Evolutionary conservation across 2,113 vertebrate genomes (phyloP), one percentile per base, ranked within the genome.

Genomic region (Piprites chloris): DNA sequence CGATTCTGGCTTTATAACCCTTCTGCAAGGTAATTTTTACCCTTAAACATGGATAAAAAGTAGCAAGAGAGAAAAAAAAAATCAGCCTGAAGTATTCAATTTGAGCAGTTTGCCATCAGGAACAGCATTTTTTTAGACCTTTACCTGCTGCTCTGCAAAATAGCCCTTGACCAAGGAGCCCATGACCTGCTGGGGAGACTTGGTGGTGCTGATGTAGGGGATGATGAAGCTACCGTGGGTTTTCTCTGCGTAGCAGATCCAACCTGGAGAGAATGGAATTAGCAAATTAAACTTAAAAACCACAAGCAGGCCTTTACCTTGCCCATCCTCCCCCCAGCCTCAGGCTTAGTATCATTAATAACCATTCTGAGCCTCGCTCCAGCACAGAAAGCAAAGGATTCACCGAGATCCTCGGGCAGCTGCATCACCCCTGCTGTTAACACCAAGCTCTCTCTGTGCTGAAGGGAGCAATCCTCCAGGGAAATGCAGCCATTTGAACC

Each of bases 201-300:
- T 99, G 55, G 98, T 98, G 4, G 98, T 98, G 67, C 99, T 99
- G 96, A 99, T 98, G 78, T 99, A 98, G 11, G 99, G 99, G 14
- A 99, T 97, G 91, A 99, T 98, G 85, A 98, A 97, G 17, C 98
- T 98, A 56, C 99, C 99, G 0, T 99, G 99, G 30, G 99, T 99
- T 96, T 99, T 99, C 98, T 99, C 99, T 8, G 99, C 99, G 0
- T 99, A 99, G 97, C 99, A 99, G 95, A 99, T 99, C 99, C 99
- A 99, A 33, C 99, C 99, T 99, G 96, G 27, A 9, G 37, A 19
- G 35, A 20, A 42, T 1, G 20, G 1, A 15, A 85, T 44, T 5
- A 39, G 15, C 14, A 55, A 39, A 52, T 12, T 12, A 5, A 55
- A 67, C 44, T 6, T 8, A 62, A 41, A 52, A 76, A 9, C 3